Evolutionary conservation across 30 jellyfish, hydroid and myxozoan species (phyloP).

Genomic region (Catostylus mosaicus): DNA sequence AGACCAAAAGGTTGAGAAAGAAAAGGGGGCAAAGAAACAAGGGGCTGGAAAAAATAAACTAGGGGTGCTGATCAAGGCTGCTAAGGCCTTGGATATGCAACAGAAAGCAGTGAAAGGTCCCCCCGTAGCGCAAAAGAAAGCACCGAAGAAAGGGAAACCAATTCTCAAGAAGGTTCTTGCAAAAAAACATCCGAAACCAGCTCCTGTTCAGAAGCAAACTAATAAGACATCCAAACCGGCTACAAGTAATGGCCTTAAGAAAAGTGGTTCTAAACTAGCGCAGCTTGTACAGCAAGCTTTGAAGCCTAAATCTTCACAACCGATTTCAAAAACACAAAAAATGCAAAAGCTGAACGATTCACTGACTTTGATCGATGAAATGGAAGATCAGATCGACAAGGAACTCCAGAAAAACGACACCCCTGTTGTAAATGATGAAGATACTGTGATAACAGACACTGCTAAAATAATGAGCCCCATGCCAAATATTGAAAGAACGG

Average conservation of each 20-base stretch:
- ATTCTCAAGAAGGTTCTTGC: neutral
- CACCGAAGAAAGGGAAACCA: neutral
- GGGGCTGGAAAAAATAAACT: neutral
- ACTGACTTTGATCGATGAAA: slow-evolving; percentile 52
- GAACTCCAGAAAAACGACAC: slow-evolving; percentile 40
- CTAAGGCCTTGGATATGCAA: neutral
- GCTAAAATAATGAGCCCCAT: neutral
- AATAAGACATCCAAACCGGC: neutral
- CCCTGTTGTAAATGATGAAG: slow-evolving; percentile 35
- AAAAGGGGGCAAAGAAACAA: neutral
- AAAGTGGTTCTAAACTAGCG: slow-evolving; percentile 36
- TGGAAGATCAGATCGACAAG: slow-evolving; percentile 64
- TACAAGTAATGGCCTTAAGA: slow-evolving; percentile 2
- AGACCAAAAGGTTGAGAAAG: neutral
- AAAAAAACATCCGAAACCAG: neutral
- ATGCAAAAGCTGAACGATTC: slow-evolving; percentile 49
- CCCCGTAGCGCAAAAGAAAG: neutral
- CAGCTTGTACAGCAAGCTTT: slow-evolving; percentile 23
- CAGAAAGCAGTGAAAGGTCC: slow-evolving; percentile 1
- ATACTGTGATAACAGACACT: neutral
- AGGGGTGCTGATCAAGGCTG: neutral
- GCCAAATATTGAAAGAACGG: neutral
- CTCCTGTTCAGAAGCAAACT: neutral
- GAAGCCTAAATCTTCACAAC: neutral
- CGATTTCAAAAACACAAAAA: slow-evolving; percentile 9